Evolutionary conservation across 2,113 vertebrate species (phyloP), one percentile per base, ranked within the genome.

Genomic region (Zosterops hypoxanthus): DNA sequence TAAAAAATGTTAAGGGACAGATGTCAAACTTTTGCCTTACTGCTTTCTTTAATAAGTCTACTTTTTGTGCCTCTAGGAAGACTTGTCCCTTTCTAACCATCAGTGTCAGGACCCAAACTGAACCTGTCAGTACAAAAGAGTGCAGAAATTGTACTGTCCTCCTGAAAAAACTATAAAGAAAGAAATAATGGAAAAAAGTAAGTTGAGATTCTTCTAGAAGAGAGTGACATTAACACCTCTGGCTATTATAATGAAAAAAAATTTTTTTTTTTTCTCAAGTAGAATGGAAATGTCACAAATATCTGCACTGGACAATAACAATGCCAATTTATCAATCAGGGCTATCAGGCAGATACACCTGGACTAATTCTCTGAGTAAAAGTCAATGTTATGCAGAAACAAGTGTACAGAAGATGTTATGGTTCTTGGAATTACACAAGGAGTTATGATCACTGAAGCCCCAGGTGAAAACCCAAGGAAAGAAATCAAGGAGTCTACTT

Each of bases 101-200:
- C 88, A 96, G 64, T 94, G 91, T 64, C 39, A 86, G 73, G 57
- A 79, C 60, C 85, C 79, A 59, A 93, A 31, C 92, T 91, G 82
- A 97, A 95, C 21, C 19, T 94, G 59, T 56, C 86, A 82, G 50
- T 79, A 81, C 49, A 88, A 90, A 97, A 88, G 56, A 92, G 25
- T 56, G 42, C 23, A 94, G 61, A 68, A 66, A 92, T 65, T 69
- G 33, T 12, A 76, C 49, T 72, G 57, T 78, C 22, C 26, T 47
- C 22, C 41, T 68, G 47, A 75, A 44, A 11, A 42, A 31, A 56
- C 9, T 68, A 8, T 49, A 21, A 60, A 79, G 69, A 79, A 87
- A 93, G 24, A 11, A 92, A 47, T 53, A 88, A 69, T 22, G 73
- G 17, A 36, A 80, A 90, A 83, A 92, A 91, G 41, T 46, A 95